Percentiles rank a stretch among this genome's conserved stretches.
phyloP scores from a whole-genome alignment of 2,888 invertebrate species.

The Sisyra nigra region DNA sequence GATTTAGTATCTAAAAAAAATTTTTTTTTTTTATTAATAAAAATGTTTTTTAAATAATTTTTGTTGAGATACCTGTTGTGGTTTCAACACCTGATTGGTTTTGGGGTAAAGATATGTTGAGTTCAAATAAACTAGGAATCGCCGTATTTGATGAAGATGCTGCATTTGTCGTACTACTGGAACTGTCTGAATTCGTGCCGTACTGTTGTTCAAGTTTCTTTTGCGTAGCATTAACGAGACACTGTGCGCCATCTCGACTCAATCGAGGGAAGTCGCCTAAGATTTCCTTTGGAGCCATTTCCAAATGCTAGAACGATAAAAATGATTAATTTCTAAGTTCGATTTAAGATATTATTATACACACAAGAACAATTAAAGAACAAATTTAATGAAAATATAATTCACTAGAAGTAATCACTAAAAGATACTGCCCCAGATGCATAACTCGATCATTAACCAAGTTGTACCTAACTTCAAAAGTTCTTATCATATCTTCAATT shows the following conservation, averaged over 20 bases:
- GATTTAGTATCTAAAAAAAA: too few species aligned
- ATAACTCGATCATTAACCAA: too few species aligned
- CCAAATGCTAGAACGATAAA: slow-evolving; percentile 52
- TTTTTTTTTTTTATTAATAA: too few species aligned
- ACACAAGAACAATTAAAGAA: neutral
- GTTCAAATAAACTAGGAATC: slow-evolving; percentile 25
- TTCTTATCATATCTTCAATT: too few species aligned
- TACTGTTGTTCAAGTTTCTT: slow-evolving; percentile 29
- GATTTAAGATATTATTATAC: neutral
- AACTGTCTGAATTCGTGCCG: slow-evolving; percentile 18
- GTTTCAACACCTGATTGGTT: too few species aligned
- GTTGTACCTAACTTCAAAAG: too few species aligned
- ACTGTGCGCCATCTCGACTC: slow-evolving; percentile 56
- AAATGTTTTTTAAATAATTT: too few species aligned
- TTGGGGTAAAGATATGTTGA: slow-evolving; percentile 21
- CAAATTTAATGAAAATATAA: too few species aligned
- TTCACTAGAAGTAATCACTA: too few species aligned
- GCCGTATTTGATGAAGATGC: slow-evolving; percentile 8
- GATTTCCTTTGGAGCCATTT: slow-evolving; percentile 81
- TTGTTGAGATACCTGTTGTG: too few species aligned
- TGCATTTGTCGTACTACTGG: slow-evolving; percentile 6
- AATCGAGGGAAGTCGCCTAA: slow-evolving; percentile 77
- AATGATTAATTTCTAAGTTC: neutral
- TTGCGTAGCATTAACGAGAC: slow-evolving; percentile 32
- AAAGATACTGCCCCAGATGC: too few species aligned